Evolutionary conservation across 37 sponge, comb jelly and placozoan species (phyloP).

Genomic region (Hormiphora californensis): DNA sequence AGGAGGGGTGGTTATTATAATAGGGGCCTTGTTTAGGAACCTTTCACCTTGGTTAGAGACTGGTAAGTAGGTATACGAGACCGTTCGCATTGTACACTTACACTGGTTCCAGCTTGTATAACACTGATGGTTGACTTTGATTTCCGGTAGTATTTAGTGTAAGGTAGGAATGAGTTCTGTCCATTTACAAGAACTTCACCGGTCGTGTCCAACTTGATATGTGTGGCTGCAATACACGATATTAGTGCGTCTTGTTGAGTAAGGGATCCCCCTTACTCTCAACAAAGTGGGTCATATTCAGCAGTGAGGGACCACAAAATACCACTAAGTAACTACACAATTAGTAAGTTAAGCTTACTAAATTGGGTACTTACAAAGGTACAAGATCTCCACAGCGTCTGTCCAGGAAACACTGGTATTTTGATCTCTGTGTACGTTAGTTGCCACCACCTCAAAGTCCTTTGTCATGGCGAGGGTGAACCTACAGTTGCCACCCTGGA

Average conservation of each 20-base stretch:
- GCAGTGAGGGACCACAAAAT: no score
- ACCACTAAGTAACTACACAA: no score
- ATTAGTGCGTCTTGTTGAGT: no score
- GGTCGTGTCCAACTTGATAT: background rate
- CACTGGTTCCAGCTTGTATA: background rate
- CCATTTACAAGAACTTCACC: background rate
- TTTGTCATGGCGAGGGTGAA: slow-evolving; percentile 7
- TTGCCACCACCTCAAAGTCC: background rate
- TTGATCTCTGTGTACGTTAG: background rate
- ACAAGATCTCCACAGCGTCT: background rate
- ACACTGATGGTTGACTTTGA: background rate
- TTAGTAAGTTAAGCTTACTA: no score
- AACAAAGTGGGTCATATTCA: no score
- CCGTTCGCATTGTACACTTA: background rate
- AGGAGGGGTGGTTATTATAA: no score
- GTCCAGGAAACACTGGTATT: background rate
- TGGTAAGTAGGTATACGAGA: no score
- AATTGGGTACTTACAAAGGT: background rate
- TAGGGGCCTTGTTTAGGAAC: no score
- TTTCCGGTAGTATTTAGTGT: background rate
- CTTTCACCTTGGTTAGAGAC: no score
- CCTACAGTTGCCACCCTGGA: slow-evolving; percentile 25
- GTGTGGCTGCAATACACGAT: no score
- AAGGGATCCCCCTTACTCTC: no score
- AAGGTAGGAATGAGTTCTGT: background rate